Conservation (phyloP, 1,140 invertebrate species). For the Drosophila guanche region DNA sequence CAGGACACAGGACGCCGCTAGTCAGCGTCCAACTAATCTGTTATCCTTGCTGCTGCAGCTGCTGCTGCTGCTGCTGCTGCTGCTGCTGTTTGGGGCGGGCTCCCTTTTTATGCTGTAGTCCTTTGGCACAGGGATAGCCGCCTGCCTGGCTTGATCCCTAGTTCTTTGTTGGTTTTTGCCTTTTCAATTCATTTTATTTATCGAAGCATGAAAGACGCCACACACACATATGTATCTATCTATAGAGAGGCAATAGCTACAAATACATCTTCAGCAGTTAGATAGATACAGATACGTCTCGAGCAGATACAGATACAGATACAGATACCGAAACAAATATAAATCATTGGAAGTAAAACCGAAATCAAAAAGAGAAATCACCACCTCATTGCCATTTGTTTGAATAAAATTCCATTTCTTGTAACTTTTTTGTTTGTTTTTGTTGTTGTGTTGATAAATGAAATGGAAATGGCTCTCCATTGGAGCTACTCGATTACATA, state of each 20-base stretch:
- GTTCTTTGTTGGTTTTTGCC: slow-evolving; percentile 53
- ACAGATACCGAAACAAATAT: slow-evolving; percentile 14
- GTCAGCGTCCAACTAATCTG: slow-evolving; percentile 73
- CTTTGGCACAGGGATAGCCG: too few species aligned
- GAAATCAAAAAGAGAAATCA: slow-evolving; percentile 66
- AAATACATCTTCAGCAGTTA: slow-evolving; percentile 6
- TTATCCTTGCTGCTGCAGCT: slow-evolving; percentile 47
- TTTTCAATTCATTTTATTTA: slow-evolving; percentile 82
- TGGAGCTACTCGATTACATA: slow-evolving; percentile 1
- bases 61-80: too few species aligned
- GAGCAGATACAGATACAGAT: slow-evolving; percentile 33
- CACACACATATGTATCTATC: slow-evolving; percentile 16
- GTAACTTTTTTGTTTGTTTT: background rate
- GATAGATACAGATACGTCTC: slow-evolving; percentile 2
- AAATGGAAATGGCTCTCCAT: background rate
- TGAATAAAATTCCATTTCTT: slow-evolving; percentile 1
- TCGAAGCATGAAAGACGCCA: slow-evolving; percentile 76
- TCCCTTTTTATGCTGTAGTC: slow-evolving; percentile 13
- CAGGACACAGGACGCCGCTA: slow-evolving; percentile 55
- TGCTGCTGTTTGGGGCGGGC: slow-evolving; percentile 3
- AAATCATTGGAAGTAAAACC: slow-evolving; percentile 57
- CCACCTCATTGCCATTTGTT: slow-evolving; percentile 44
- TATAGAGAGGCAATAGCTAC: background rate
- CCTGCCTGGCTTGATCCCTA: background rate
- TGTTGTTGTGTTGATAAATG: background rate